These are phyloP conservation scores for Knipowitschia caucasica DNA, from an alignment of 2,797 vertebrate species.

Conservation along the genomic window DNA sequence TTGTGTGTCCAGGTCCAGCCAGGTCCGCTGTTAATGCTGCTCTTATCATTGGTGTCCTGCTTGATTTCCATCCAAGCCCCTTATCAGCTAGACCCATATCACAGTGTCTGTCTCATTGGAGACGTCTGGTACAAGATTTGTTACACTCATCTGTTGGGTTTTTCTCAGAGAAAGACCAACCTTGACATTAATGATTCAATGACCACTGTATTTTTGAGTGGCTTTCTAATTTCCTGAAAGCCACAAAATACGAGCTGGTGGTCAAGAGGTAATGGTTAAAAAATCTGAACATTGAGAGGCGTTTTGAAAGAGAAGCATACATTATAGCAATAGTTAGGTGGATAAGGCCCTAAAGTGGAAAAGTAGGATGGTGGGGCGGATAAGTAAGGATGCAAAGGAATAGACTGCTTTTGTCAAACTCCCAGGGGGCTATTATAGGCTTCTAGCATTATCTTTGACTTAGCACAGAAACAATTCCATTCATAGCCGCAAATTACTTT, in stretches of 20 bases:
- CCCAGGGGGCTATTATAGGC: slow-evolving; percentile 63
- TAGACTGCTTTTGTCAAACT: slow-evolving; percentile 60
- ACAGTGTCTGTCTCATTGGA: slow-evolving; percentile 58
- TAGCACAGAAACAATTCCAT: slow-evolving; percentile 36
- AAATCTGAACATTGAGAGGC: slow-evolving; percentile 39
- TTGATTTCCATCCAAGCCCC: slow-evolving; percentile 59
- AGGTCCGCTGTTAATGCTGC: slow-evolving; percentile 67
- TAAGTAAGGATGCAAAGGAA: slow-evolving; percentile 56
- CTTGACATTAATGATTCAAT: slow-evolving; percentile 75
- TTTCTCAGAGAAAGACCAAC: slow-evolving; percentile 57
- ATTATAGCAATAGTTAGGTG: slow-evolving; percentile 33
- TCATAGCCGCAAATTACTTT: slow-evolving; percentile 30
- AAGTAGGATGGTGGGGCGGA: slow-evolving; percentile 42
- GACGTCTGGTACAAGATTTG: slow-evolving; percentile 59
- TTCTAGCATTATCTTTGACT: slow-evolving; percentile 53
- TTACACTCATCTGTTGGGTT: slow-evolving; percentile 55
- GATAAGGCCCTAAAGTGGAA: slow-evolving; percentile 46
- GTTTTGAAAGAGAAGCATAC: slow-evolving; percentile 31
- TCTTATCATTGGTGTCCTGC: slow-evolving; percentile 66
- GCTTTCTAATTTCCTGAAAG: slow-evolving; percentile 73
- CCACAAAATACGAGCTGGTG: slow-evolving; percentile 55
- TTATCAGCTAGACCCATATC: slow-evolving; percentile 67
- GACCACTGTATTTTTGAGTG: slow-evolving; percentile 75
- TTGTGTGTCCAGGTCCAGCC: slow-evolving; percentile 59
- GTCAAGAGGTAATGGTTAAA: slow-evolving; percentile 44